Conservation (phyloP, 2,888 invertebrate genomes). For the Orchesellides sinensis region DNA sequence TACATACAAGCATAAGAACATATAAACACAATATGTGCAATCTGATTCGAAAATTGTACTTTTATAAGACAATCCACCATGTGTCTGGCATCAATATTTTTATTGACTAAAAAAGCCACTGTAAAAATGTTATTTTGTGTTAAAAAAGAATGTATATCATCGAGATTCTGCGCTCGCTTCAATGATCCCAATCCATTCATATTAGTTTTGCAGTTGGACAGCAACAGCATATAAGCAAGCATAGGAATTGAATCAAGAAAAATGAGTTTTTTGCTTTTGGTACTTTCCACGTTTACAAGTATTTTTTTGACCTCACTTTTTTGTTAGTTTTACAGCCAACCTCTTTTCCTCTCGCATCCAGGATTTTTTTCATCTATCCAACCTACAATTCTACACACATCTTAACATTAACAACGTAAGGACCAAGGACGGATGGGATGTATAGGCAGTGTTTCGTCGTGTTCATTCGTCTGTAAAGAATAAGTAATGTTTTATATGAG, state of each 20-base stretch:
- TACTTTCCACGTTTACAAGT: conserved; percentile 28
- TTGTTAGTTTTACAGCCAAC: conserved; percentile 22
- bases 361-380: not conserved
- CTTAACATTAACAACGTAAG: too few species aligned
- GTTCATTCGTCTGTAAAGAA: conserved; percentile 50
- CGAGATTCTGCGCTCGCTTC: conserved; percentile 33
- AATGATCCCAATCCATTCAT: conserved; percentile 35
- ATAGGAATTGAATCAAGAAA: conserved; percentile 34
- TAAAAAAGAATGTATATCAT: too few species aligned
- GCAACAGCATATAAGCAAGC: conserved; percentile 1
- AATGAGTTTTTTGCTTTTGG: conserved; percentile 34
- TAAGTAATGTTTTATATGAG: conserved; percentile 22
- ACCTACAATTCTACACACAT: too few species aligned
- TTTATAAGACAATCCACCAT: too few species aligned
- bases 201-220: conserved; percentile 17
- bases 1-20: too few species aligned
- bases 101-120: too few species aligned
- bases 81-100: too few species aligned
- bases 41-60: too few species aligned
- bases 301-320: conserved; percentile 15
- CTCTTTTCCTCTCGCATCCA: not conserved
- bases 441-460: conserved; percentile 14
- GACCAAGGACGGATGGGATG: not conserved
- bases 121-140: too few species aligned
- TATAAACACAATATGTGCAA: too few species aligned